These are phyloP conservation scores for Metopolophium dirhodum DNA, from an alignment of 1,140 invertebrate genomes.

Conservation along the genomic window DNA sequence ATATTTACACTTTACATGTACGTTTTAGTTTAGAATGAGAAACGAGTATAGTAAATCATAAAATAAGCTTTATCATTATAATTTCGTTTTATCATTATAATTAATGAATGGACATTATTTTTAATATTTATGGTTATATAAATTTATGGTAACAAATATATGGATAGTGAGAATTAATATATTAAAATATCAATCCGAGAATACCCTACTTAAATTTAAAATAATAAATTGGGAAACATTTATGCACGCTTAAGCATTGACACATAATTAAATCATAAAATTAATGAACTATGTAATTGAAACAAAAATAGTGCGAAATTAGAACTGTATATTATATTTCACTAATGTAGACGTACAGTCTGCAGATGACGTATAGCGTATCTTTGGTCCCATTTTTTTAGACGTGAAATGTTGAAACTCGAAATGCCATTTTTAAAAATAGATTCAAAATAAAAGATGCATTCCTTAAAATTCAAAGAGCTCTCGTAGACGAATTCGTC, in stretches of 20 bases:
- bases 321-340: neutral
- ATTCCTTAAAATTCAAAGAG: neutral
- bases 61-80: neutral
- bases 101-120: neutral
- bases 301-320: neutral
- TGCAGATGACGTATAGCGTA: neutral
- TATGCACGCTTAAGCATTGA: neutral
- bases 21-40: neutral
- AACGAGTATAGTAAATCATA: neutral
- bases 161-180: neutral
- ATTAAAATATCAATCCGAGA: neutral
- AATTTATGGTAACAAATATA: neutral
- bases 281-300: neutral
- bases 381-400: neutral
- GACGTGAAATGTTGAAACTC: neutral
- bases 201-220: neutral
- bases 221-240: neutral
- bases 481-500: neutral
- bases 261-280: neutral
- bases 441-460: neutral
- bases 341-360: neutral
- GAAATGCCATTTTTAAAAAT: slow-evolving; percentile 2
- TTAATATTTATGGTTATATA: neutral
- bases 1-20: no score
- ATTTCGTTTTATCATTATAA: neutral